Evolutionary conservation across 2,113 vertebrate genomes (phyloP), one percentile per base, ranked within the genome.

Genomic region (Thryonomys swinderianus): DNA sequence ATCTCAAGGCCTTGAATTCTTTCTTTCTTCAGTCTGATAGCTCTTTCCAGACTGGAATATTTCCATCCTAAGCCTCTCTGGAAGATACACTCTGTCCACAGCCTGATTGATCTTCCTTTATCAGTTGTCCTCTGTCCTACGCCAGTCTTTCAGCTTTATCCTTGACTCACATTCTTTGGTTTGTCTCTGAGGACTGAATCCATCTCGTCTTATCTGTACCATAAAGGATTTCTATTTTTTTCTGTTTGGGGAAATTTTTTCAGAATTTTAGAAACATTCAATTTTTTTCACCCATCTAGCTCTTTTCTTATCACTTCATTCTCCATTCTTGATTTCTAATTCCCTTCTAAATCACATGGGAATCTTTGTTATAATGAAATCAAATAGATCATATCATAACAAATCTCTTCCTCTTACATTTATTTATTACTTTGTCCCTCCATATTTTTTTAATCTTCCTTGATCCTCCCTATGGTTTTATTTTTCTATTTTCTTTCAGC

Each of bases 321-420:
- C n/a, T 23, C 25, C 14, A 89, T 27, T 85, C 3, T 78, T 88
- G 30, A 91, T 93, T 94, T 88, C 20, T 53, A 66, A 91, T 85
- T 90, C 3, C 67, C 10, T 91, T 30, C 74, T 69, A 73, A 85
- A 92, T 59, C n/a, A 25, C 91, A 61, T 61, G 25, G 0, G 27
- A 84, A n/a, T 78, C 27, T 69, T 95, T 42, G 45, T 93, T 79
- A 73, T 32, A 57, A 5, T 48, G 32, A 87, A 69, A 91, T 79
- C 32, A 62, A 80, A n/a, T 40, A 7, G 25, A 82, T 51, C 21
- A 55, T 14, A 57, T 42, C 7, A 61, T 45, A 76, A 34, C 64
- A 74, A 76, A 79, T 17, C 27, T 53, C 32, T 89, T 11, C 40
- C 66, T n/a, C 59, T 85, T 37, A 91, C 10, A 78, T 40, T 90